Evolutionary conservation across 2,113 vertebrate species (phyloP), one percentile per base, ranked within the genome.

Genomic region (Amphiprion percula): DNA sequence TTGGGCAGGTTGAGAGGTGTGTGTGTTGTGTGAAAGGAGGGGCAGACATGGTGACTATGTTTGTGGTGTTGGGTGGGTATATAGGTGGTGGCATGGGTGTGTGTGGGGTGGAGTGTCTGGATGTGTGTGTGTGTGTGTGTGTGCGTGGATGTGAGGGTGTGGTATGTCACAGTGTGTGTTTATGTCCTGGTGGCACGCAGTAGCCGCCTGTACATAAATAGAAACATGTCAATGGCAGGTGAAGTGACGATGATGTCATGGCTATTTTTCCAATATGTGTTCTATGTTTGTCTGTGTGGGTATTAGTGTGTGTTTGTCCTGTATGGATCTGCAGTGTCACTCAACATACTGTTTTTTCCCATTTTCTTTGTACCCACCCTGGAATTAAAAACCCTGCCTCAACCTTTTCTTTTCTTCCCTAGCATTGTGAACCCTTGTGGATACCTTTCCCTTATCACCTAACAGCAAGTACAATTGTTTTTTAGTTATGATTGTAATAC

Each of bases 231-330:
- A 91, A 78, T 76, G 50, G 82, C 41, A 63, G 76, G 80, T 77
- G 80, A 87, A 89, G 89, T 91, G 92, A 78, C 3, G 41, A 17
- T 94, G 94, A 94, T 89, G 93, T 94, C 93, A 94, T 80, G 69
- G 63, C 50, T 85, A 62, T 80, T 89, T 93, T 94, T 93, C 90
- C 91, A 88, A 41, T 58, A 68, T 55, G 74, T 76, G 63, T 44
- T 53, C 58, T 76, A 59, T 75, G 56, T 56, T 56, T 62, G 68
- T 62, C 37, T 76, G 50, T 63, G 74, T 33, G 66, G 52, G 71
- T 62, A 24, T 62, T 26, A 52, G 58, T 39, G 68, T 62, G 68
- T n/a, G 17, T 62, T 52, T 67, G 33, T 4, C 10, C 41, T 49
- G 70, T 37, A 39, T 65, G 76, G 54, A 87, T 88, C 77, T 82